Conservation (phyloP, 2,888 invertebrate species). For the Pecten maximus region DNA sequence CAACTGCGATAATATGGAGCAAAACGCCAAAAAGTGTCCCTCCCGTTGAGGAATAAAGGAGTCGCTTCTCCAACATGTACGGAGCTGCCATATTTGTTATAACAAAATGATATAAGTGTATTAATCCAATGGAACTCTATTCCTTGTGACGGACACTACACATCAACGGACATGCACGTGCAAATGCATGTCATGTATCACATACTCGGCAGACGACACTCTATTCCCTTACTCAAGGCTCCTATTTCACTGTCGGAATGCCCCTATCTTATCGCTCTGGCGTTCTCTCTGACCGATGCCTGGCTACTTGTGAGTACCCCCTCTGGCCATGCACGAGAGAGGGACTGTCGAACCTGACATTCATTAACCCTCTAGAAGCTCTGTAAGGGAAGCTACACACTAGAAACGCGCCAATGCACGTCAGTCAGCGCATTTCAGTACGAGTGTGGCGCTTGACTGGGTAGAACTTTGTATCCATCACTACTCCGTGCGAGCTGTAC, state of each 20-base stretch:
- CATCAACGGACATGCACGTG: conserved; percentile 19
- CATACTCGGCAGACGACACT: conserved; percentile 9
- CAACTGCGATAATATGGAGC: conserved; percentile 65
- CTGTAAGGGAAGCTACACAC: not conserved
- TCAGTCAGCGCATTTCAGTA: conserved; percentile 30
- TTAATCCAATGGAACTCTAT: not conserved
- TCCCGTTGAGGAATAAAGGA: conserved; percentile 63
- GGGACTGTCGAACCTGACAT: not conserved
- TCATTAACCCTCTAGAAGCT: not conserved
- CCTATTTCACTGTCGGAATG: not conserved
- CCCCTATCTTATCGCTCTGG: not conserved
- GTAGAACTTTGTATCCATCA: not conserved
- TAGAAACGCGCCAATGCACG: conserved; percentile 20
- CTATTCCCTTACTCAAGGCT: not conserved
- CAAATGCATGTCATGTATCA: not conserved
- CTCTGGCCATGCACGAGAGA: not conserved
- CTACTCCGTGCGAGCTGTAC: not conserved
- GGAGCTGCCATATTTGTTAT: conserved; percentile 51
- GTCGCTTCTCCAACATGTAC: conserved; percentile 56
- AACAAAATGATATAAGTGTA: not conserved
- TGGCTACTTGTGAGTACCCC: not conserved
- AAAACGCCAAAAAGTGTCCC: conserved; percentile 63
- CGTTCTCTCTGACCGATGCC: not conserved
- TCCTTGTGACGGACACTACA: not conserved
- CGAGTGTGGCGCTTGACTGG: conserved; percentile 17